Conservation (phyloP, 2,797 vertebrate genomes). For the Nyctalus aviator region DNA sequence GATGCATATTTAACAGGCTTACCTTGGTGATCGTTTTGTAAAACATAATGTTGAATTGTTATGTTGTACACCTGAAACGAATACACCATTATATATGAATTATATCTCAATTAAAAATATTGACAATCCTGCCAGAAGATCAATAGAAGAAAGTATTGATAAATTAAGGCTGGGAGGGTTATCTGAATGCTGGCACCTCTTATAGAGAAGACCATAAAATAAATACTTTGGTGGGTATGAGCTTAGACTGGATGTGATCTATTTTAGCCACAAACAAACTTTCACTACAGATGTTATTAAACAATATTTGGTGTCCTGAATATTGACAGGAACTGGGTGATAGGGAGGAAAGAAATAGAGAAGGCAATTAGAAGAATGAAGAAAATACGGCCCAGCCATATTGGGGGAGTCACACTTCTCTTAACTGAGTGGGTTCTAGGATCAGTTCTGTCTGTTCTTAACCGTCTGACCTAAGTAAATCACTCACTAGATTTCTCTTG, state of each 20-base stretch:
- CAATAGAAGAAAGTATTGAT: neutral
- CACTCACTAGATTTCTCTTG: neutral
- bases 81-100: neutral
- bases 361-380: neutral
- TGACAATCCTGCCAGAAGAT: neutral
- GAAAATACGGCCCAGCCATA: neutral
- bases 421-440: neutral
- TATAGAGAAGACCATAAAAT: neutral
- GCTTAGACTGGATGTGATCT: neutral
- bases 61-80: neutral
- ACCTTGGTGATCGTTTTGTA: neutral
- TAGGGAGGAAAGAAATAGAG: neutral
- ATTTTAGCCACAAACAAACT: neutral
- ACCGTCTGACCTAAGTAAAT: neutral
- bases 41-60: neutral
- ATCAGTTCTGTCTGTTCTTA: neutral
- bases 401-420: no score
- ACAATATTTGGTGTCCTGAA: neutral
- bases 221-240: neutral
- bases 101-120: neutral
- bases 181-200: neutral
- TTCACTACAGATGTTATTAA: neutral
- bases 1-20: neutral
- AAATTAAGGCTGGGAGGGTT: neutral
- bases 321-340: neutral